Evolutionary conservation across 2,113 vertebrate species (phyloP), one percentile per base, ranked within the genome.

Genomic region (Pipra filicauda): DNA sequence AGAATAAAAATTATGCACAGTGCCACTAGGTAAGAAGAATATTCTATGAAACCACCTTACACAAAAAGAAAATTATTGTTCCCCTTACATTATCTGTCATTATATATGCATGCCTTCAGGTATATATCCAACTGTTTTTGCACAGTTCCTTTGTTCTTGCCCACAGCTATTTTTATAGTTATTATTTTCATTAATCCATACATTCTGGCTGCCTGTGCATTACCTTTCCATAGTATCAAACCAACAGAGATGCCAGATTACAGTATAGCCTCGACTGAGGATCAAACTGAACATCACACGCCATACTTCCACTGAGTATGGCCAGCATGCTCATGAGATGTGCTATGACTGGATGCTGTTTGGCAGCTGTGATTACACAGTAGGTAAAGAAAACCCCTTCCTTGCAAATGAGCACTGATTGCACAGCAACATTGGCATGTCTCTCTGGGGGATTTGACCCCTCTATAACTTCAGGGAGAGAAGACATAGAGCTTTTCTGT

Each of bases 261-360:
- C 31, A 76, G 28, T 1, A 30, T 2, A 78, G 44, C 15, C 61
- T 62, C 31, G 55, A 2, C n/a, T 49, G 37, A 57, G 76, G 61
- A 48, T 55, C 39, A 44, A 14, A 49, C 22, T 20, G 65, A 35
- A 64, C 26, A 59, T 28, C 12, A 65, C 14, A 72, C 24, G 21
- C 14, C 57, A 11, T 16, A 18, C 20, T 62, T 31, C 20, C 35
- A 66, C 5, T 0, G 0, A 33, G 14, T 2, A 31, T 1, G 24
- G 70, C 16, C 62, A 52, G 31, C 0, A 2, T 8, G 7, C 6
- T 74, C 28, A 20, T 23, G 23, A 39, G 37, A 77, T 26, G 8
- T 24, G 41, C 12, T 28, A 1, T 4, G 30, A 24, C 31, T 49
- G 41, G 51, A 52, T 27, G 16, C 20, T 54, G 24, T 18, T 39